Conservation (phyloP, 2,113 vertebrate species). For the Chauna torquata region DNA sequence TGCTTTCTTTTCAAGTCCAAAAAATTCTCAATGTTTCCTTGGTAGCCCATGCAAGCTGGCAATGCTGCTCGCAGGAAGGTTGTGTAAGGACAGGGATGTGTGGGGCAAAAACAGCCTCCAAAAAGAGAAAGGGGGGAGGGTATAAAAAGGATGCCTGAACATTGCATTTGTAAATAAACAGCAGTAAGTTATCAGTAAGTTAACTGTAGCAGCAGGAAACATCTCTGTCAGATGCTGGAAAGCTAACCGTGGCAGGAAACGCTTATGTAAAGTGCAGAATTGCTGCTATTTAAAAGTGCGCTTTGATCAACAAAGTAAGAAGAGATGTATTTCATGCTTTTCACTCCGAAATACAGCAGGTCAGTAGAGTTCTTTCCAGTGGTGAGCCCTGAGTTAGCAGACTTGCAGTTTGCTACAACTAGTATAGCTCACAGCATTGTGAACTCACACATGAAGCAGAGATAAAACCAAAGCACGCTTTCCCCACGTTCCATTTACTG, state of each 20-base stretch:
- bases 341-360: background rate
- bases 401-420: background rate
- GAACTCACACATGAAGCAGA: background rate
- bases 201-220: constrained; percentile 30
- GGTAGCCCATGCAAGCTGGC: background rate
- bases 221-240: constrained; percentile 3
- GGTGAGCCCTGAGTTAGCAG: background rate
- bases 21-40: background rate
- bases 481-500: background rate
- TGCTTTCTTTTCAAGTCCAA: background rate
- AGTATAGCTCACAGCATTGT: background rate
- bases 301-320: constrained; percentile 28
- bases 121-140: background rate
- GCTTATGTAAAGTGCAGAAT: background rate
- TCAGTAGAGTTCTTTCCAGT: background rate
- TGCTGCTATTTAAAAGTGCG: constrained; percentile 19
- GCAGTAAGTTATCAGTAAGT: background rate
- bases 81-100: background rate
- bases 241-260: background rate
- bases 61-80: background rate
- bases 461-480: background rate
- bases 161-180: constrained; percentile 35
- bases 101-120: background rate
- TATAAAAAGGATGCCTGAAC: background rate
- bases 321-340: background rate